These are phyloP conservation scores for Lypha dubia DNA, from an alignment of 2,888 invertebrate genomes.

Conservation along the genomic window DNA sequence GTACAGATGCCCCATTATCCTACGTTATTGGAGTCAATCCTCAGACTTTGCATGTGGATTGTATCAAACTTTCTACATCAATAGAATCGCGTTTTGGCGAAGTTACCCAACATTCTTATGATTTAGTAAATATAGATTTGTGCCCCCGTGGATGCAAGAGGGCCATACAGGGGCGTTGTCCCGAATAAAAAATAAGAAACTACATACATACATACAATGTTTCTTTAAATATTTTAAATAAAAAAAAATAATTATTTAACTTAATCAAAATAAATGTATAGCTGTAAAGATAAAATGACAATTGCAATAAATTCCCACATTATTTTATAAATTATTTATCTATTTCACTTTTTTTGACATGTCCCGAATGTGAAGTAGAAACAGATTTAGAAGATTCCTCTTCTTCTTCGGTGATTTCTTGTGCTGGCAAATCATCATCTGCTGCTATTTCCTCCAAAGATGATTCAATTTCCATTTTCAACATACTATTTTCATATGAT, in stretches of 20 bases:
- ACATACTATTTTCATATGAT: constrained; percentile 86
- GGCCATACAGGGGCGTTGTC: constrained; percentile 77
- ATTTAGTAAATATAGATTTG: constrained; percentile 75
- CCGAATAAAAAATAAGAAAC: constrained; percentile 44
- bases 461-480: constrained; percentile 84
- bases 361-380: background rate
- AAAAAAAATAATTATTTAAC: constrained; percentile 40
- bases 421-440: constrained; percentile 76
- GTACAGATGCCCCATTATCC: constrained; percentile 80
- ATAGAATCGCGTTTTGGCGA: constrained; percentile 80
- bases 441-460: constrained; percentile 76
- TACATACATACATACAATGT: too few species aligned
- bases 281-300: constrained; percentile 13
- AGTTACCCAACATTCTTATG: constrained; percentile 72
- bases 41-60: constrained; percentile 85
- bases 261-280: constrained; percentile 44
- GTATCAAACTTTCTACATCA: constrained; percentile 82
- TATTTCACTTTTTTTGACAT: constrained; percentile 13
- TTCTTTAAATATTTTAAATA: constrained; percentile 1
- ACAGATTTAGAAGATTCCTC: constrained; percentile 48
- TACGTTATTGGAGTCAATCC: constrained; percentile 86
- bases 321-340: constrained; percentile 13
- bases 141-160: constrained; percentile 78
- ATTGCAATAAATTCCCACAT: background rate
- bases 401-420: constrained; percentile 67